These are phyloP conservation scores for silkworm (Bombyx mori) DNA, from an alignment of 1,140 invertebrate genomes.

Conservation along the genomic window ASM3026992v2 NC_085119.1:8242501-8243000, in stretches of 20 bases:
- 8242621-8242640: slow-evolving; percentile 18
- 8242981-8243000: not conserved
- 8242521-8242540: slow-evolving; percentile 14
- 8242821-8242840: slow-evolving; percentile 27
- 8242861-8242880: slow-evolving; percentile 17
- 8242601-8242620: slow-evolving; percentile 14
- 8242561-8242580: slow-evolving; percentile 12
- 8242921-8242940: slow-evolving; percentile 10
- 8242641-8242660: slow-evolving; percentile 14
- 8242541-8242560: slow-evolving; percentile 14
- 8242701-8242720: slow-evolving; percentile 9
- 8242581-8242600: slow-evolving; percentile 9
- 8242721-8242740: slow-evolving; percentile 18
- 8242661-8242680: slow-evolving; percentile 21
- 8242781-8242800: slow-evolving; percentile 19
- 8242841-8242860: slow-evolving; percentile 22
- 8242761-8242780: slow-evolving; percentile 23
- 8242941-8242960: not conserved
- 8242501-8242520: slow-evolving; percentile 21
- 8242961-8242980: not conserved
- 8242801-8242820: slow-evolving; percentile 26
- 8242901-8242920: slow-evolving; percentile 14
- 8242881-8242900: slow-evolving; percentile 12
- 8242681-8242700: slow-evolving; percentile 22
- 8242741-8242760: slow-evolving; percentile 25